Percentiles rank a stretch among this genome's conserved stretches.
phyloP scores from a whole-genome alignment of 2,797 vertebrate species.

The Sarcoramphus papa region DNA sequence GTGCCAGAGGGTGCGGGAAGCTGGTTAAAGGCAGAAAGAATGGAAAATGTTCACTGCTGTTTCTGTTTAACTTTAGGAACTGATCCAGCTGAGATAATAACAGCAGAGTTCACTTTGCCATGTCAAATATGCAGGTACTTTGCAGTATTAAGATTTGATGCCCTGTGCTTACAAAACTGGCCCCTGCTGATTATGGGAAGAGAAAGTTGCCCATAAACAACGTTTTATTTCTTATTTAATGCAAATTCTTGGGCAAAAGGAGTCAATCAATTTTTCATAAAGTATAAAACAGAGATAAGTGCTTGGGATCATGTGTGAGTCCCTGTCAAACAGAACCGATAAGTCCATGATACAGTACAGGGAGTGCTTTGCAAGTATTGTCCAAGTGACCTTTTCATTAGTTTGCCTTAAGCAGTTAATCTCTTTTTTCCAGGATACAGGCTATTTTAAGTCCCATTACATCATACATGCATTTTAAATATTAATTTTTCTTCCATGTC shows the following conservation, averaged over 20 bases:
- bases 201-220: constrained; percentile 66
- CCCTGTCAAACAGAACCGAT: constrained; percentile 63
- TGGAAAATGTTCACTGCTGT: constrained; percentile 58
- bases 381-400: constrained; percentile 66
- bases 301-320: constrained; percentile 64
- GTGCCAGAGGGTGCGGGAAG: background rate
- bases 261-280: constrained; percentile 76
- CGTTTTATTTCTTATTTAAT: constrained; percentile 56
- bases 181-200: constrained; percentile 49
- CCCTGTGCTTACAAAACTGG: constrained; percentile 59
- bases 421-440: constrained; percentile 52
- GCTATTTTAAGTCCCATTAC: constrained; percentile 61
- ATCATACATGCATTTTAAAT: constrained; percentile 44
- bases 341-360: constrained; percentile 49
- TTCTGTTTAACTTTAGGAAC: constrained; percentile 67
- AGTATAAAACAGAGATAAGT: constrained; percentile 67
- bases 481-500: constrained; percentile 27
- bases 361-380: constrained; percentile 44
- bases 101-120: constrained; percentile 53
- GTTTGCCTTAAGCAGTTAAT: constrained; percentile 63
- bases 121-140: constrained; percentile 71
- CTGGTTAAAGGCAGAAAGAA: constrained; percentile 15
- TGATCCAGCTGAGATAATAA: constrained; percentile 67
- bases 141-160: constrained; percentile 63
- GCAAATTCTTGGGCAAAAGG: constrained; percentile 52